Base-by-base conservation (phyloP, 2,888 invertebrate genomes). In the Leptinotarsa haldemani region DNA sequence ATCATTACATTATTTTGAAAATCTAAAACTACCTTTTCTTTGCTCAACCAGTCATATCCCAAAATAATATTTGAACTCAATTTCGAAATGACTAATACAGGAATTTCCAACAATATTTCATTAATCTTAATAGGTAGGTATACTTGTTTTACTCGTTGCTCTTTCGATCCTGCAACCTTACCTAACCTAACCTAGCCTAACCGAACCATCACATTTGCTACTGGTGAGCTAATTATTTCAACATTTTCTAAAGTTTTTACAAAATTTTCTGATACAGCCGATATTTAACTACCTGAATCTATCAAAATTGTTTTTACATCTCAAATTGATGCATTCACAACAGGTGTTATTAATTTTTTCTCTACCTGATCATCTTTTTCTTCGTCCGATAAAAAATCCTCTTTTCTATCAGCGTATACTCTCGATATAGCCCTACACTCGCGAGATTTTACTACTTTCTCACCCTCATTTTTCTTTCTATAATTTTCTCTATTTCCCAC, bases 31-130 rank as follows among this genome's bases (percentile, higher is more conserved):
- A 56, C 46, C 20, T 56, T 40, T 30, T 20, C 53, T n/a, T 25
- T 25, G 12, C 25, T 7, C 25, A 68, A 30, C 68, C 68, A 68
- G 22, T 68, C 68, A 56, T 40, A 68, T 18, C 47, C 68, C n/a
- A 56, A 18, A 30, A 68, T n/a, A 16, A 53, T n/a, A 53, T 56
- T 30, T 15, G 18, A 20, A 56, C 58, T 68, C 12, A 68, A 46
- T 25, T 68, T 68, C n/a, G 56, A 58, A 46, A 68, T 46, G 9
- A 68, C 56, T 1, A 68, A 22, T 20, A 25, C n/a, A 18, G 56
- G 20, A 30, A 68, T 46, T 56, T 68, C 58, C 16, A 56, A 40
- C 30, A 56, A 15, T 56, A 53, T 22, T 0, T 22, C 30, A 4
- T 18, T 20, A 16, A 68, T 58, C 46, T 16, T 68, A 16, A 67